A percentile compares a stretch with the other conserved stretches of the same genome.
These are phyloP conservation scores for Dascillus cervinus DNA, from an alignment of 2,888 invertebrate species.

Conservation along the genomic window DNA sequence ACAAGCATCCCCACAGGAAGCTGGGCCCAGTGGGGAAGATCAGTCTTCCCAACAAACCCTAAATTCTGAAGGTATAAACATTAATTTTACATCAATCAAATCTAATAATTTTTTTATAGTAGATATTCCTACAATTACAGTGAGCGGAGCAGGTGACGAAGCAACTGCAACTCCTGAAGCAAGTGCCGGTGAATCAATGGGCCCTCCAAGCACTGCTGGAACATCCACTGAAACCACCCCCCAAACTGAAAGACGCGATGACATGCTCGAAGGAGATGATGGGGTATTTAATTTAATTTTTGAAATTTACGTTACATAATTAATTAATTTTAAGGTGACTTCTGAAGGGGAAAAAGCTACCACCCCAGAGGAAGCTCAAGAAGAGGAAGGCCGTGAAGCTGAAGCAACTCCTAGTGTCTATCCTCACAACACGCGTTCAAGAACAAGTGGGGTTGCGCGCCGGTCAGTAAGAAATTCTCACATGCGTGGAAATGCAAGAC, in stretches of 20 bases:
- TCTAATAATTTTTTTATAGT: slow-evolving; percentile 24
- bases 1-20: slow-evolving; percentile 54
- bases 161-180: slow-evolving; percentile 44
- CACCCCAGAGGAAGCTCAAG: slow-evolving; percentile 39
- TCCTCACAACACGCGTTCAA: slow-evolving; percentile 49
- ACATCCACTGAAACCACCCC: slow-evolving; percentile 32
- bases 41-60: slow-evolving; percentile 25
- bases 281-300: slow-evolving; percentile 25
- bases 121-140: slow-evolving; percentile 35
- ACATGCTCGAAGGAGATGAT: slow-evolving; percentile 37
- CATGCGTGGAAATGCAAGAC: slow-evolving; percentile 33
- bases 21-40: slow-evolving; percentile 36
- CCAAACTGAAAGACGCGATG: slow-evolving; percentile 29
- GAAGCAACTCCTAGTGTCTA: slow-evolving; percentile 63
- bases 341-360: slow-evolving; percentile 57
- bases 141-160: slow-evolving; percentile 39
- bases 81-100: slow-evolving; percentile 1
- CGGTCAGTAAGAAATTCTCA: slow-evolving; percentile 24
- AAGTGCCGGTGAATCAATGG: slow-evolving; percentile 36
- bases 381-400: slow-evolving; percentile 73
- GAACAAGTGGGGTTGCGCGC: slow-evolving; percentile 24
- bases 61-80: slow-evolving; percentile 24
- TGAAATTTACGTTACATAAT: too few relatives aligned
- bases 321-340: slow-evolving; percentile 38
- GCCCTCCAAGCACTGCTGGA: slow-evolving; percentile 36